These are phyloP conservation scores for Drosophila ficusphila DNA, from an alignment of 1,140 invertebrate species.

Conservation along the genomic window DNA sequence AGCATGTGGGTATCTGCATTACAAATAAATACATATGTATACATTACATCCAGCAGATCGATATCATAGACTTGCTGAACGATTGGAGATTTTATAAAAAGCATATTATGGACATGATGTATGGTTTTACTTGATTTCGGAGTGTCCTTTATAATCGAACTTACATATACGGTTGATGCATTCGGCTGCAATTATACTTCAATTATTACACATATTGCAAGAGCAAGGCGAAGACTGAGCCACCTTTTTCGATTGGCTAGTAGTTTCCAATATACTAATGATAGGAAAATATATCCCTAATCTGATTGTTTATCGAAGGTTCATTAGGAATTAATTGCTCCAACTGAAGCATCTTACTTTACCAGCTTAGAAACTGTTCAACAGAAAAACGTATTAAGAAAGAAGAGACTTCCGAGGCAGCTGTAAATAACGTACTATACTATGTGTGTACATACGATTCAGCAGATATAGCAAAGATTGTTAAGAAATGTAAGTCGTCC, in stretches of 20 bases:
- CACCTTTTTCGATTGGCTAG: conserved; percentile 45
- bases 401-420: conserved; percentile 7
- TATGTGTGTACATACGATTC: conserved; percentile 33
- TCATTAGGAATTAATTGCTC: conserved; percentile 9
- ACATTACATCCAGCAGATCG: conserved; percentile 1
- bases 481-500: conserved; percentile 51
- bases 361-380: conserved; percentile 30
- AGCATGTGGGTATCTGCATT: conserved; percentile 22
- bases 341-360: conserved; percentile 42
- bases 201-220: conserved; percentile 47
- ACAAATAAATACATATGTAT: conserved; percentile 40
- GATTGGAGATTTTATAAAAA: conserved; percentile 9
- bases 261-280: conserved; percentile 30
- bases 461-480: conserved; percentile 19
- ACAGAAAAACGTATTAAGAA: conserved; percentile 20
- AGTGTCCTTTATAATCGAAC: conserved; percentile 6
- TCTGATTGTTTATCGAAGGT: conserved; percentile 10
- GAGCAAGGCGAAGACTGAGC: conserved; percentile 58
- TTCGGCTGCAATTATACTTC: conserved; percentile 26
- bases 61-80: conserved; percentile 1
- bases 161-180: conserved; percentile 3
- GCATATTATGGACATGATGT: background rate
- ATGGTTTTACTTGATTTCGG: conserved; percentile 6
- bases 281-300: conserved; percentile 41
- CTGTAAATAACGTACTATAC: conserved; percentile 17